Base-by-base conservation (phyloP, 2,888 invertebrate genomes). In the Protophormia terraenovae region DNA sequence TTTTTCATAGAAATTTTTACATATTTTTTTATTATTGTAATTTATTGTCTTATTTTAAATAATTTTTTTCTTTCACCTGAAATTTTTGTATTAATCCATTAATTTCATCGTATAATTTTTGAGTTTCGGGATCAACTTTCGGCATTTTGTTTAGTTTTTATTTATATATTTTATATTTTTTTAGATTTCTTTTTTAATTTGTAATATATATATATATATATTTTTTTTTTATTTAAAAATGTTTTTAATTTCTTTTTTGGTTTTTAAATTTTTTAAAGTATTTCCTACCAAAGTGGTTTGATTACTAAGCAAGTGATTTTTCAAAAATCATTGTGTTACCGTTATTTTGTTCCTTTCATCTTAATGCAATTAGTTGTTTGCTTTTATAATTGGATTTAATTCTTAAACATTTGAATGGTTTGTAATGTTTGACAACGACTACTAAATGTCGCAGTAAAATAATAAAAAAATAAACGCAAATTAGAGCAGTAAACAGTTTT, bases 51-150 rank as follows among this genome's bases (percentile, higher is more conserved):
- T 35, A 32, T 0, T 22, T n/a, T 35, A 64, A 29, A 50, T 16
- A 60, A 60, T n/a, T 27, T 41, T 55, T 47, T 71, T 24, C 35
- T 38, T 27, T 89, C 93, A 97, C 97, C 95, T 97, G 95, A 88
- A 96, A 94, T 93, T 96, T 95, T 87, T 95, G 95, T 89, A 97
- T 96, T 87, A 97, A 93, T 83, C 96, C 96, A 83, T 96, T 96
- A 19, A 98, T 93, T 93, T 98, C 97, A 90, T 96, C 95, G 90
- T 96, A 95, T 29, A 98, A 94, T 76, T 95, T 95, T 27, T 95
- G 94, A 1, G 95, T 95, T 93, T 97, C 97, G 0, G 97, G 95
- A 92, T 97, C 97, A 88, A 96, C 96, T 93, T 97, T 97, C 8
- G 95, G 95, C 97, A 97, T 96, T 90, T 87, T 90, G 91, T 16